Percentiles rank a stretch among this genome's conserved stretches.
Evolutionary conservation across 2,113 vertebrate species (phyloP).

Genomic region (Pelmatolapia mariae): DNA sequence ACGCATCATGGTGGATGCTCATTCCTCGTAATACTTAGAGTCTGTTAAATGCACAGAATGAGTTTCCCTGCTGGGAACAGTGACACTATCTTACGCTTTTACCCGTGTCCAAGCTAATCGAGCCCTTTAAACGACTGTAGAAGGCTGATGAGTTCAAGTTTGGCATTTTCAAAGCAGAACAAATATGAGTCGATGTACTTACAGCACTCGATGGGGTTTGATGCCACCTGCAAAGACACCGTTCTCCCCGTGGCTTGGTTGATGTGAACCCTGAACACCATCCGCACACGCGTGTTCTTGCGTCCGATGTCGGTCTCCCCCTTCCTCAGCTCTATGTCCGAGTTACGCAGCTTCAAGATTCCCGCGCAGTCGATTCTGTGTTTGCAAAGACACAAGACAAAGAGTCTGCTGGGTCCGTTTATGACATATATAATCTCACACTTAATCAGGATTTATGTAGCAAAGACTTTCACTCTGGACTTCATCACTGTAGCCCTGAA

Average conservation of each 20-base stretch:
- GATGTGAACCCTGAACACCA: conserved; percentile 90
- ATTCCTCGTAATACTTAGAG: neutral
- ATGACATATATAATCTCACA: neutral
- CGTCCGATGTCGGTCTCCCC: conserved; percentile 93
- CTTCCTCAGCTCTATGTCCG: conserved; percentile 91
- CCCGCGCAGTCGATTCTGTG: conserved; percentile 91
- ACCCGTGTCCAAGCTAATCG: neutral
- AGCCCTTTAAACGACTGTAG: neutral
- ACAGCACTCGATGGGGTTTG: conserved; percentile 96
- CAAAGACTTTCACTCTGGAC: neutral
- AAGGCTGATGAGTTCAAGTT: neutral
- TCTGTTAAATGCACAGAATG: neutral
- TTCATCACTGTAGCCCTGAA: neutral
- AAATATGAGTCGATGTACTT: conserved; percentile 58
- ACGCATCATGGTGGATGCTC: neutral
- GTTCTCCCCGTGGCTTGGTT: conserved; percentile 82
- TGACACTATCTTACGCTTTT: fast-evolving
- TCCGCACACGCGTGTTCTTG: conserved; percentile 90
- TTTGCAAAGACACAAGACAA: neutral
- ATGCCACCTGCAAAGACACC: conserved; percentile 85
- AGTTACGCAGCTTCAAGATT: conserved; percentile 92
- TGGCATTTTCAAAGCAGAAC: neutral
- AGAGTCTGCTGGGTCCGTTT: neutral
- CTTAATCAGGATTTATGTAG: neutral
- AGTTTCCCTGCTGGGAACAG: neutral